Base-by-base conservation (phyloP, 2,888 invertebrate species). In the Monochamus alternatus region DNA sequence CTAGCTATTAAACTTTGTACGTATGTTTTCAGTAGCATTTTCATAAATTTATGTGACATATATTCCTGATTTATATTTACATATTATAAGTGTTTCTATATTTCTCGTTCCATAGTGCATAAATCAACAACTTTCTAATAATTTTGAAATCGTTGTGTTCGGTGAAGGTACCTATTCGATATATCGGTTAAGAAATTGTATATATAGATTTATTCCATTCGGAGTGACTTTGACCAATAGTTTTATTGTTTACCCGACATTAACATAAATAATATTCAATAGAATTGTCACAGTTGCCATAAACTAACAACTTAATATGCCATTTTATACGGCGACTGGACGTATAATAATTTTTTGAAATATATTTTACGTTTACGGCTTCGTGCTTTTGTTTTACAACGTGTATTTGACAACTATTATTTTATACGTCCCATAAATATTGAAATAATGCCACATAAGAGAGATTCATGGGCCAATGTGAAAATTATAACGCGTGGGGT, bases 401-500 rank as follows among this genome's bases (percentile, higher is more conserved):
- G 60, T 63, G 73, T 73, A 80, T 81, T 79, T 78, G 77, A 81
- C 80, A 80, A 80, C 78, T 79, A 80, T 80, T 79, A 81, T 80
- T 80, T 82, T 81, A 82, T 81, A 78, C 73, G 81, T 80, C 80
- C 73, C 77, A 83, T 83, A 82, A 82, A 81, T 80, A 80, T 78
- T 81, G 78, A 81, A 80, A 81, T 82, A 82, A 75, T 79, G 73
- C 80, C 76, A 65, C 79, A 78, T 81, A 82, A 82, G 76, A 74
- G 75, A 76, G 80, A 82, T 83, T 82, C 82, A 79, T 80, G 76
- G 66, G 66, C 58, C 80, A 78, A 76, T 77, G 78, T 66, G 80
- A 79, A 81, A 80, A 81, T 81, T 81, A 82, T 82, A 75, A 74
- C 73, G 80, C 79, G 83, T 83, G 79, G 82, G 81, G 72, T 81